Evolutionary conservation across 2,797 vertebrate genomes (phyloP).

Genomic region (Nannoperca australis): DNA sequence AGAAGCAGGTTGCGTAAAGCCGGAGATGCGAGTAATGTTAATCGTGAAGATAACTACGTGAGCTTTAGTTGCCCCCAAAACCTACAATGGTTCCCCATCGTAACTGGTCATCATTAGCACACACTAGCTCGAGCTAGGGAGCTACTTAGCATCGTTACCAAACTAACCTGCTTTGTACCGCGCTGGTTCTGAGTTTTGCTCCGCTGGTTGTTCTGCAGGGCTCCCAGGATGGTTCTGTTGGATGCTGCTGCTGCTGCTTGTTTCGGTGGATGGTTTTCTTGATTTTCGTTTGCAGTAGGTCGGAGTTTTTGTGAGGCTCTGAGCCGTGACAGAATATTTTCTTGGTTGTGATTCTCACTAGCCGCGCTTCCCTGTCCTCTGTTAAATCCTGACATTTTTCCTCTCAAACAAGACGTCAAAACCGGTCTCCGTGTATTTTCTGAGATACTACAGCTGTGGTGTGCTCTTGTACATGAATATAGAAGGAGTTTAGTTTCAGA

Average conservation of each 20-base stretch:
- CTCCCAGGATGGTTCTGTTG: slow-evolving; percentile 85
- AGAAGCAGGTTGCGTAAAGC: accelerated
- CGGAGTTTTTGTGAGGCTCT: slow-evolving; percentile 68
- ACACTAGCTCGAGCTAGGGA: not conserved
- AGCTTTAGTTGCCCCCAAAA: slow-evolving; percentile 36
- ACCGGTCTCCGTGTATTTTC: no score
- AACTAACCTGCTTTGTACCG: slow-evolving; percentile 81
- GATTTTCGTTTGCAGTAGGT: slow-evolving; percentile 81
- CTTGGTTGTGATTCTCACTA: slow-evolving; percentile 75
- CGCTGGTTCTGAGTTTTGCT: slow-evolving; percentile 77
- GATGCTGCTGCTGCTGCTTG: not conserved
- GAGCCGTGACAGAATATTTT: slow-evolving; percentile 78
- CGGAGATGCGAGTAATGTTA: accelerated
- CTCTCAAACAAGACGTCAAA: not conserved
- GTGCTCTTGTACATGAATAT: accelerated
- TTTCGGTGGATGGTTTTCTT: slow-evolving; percentile 89
- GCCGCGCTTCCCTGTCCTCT: slow-evolving; percentile 70
- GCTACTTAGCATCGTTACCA: slow-evolving; percentile 13
- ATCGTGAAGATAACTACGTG: accelerated
- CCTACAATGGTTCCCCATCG: not conserved
- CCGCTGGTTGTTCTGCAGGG: slow-evolving; percentile 85
- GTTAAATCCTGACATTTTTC: slow-evolving; percentile 79
- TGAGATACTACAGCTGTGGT: accelerated
- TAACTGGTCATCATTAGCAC: not conserved
- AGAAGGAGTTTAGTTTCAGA: not conserved